Conservation (phyloP, 1,140 invertebrate genomes). For the Drosophila repletoides region DNA sequence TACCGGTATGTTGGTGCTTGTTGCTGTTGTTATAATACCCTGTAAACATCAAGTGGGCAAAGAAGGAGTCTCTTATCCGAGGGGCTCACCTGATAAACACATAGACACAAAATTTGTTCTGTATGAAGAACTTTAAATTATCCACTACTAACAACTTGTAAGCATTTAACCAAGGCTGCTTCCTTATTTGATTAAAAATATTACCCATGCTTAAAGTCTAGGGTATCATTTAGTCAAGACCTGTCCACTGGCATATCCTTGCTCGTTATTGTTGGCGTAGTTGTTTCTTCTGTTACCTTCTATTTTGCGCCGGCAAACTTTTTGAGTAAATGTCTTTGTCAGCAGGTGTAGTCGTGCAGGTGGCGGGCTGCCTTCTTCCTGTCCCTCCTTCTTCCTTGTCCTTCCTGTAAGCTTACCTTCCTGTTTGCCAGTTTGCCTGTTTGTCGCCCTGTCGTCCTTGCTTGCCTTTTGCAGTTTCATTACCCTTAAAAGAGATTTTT, state of each 20-base stretch:
- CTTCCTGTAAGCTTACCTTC: conserved; percentile 12
- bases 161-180: too few relatives aligned
- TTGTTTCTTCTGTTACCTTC: conserved; percentile 50
- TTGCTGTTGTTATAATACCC: conserved; percentile 33
- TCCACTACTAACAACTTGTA: too few relatives aligned
- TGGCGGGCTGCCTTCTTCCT: background rate
- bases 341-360: conserved; percentile 67
- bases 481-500: conserved; percentile 74
- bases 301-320: conserved; percentile 69
- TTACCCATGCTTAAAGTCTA: background rate
- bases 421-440: background rate
- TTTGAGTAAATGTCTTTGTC: conserved; percentile 81
- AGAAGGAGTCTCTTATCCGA: too few relatives aligned
- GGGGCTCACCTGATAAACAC: too few relatives aligned
- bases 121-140: too few relatives aligned
- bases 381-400: background rate
- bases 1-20: conserved; percentile 34
- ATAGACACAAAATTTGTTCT: background rate
- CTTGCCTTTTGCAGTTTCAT: conserved; percentile 68
- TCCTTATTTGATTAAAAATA: too few relatives aligned
- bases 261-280: conserved; percentile 27
- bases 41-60: background rate
- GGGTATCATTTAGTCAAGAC: background rate
- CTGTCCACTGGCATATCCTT: background rate
- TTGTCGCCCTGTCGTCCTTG: conserved; percentile 15